Conservation (phyloP, 2,888 invertebrate genomes). For the Drosophila siamana region DNA sequence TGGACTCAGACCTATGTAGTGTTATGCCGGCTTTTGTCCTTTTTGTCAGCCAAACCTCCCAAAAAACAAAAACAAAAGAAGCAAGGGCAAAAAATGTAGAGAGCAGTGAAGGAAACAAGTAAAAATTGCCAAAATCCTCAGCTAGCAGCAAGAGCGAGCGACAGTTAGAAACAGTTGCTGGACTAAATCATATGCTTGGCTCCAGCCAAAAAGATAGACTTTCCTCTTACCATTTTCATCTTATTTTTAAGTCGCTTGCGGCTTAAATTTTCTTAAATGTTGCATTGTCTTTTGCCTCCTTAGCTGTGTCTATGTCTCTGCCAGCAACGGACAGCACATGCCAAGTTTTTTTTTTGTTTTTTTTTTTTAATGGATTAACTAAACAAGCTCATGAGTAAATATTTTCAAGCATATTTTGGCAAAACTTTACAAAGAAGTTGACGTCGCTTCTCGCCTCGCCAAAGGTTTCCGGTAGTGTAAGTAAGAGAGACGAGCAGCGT, state of each 20-base stretch:
- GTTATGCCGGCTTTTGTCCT: constrained; percentile 55
- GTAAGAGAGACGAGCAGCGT: constrained; percentile 40
- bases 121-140: constrained; percentile 64
- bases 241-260: constrained; percentile 78
- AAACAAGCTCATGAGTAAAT: constrained; percentile 80
- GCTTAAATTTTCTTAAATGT: constrained; percentile 81
- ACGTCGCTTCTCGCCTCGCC: constrained; percentile 26
- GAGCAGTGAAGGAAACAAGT: constrained; percentile 4
- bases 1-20: neutral
- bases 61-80: constrained; percentile 23
- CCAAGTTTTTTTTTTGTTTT: constrained; percentile 74
- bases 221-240: constrained; percentile 36
- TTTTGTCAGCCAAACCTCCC: constrained; percentile 46
- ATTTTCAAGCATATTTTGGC: constrained; percentile 77
- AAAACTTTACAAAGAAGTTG: constrained; percentile 71
- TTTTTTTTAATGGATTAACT: constrained; percentile 81
- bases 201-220: constrained; percentile 14
- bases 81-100: constrained; percentile 37
- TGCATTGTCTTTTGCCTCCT: constrained; percentile 64
- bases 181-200: constrained; percentile 71
- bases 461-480: constrained; percentile 14
- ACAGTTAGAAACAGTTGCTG: constrained; percentile 31
- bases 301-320: constrained; percentile 6
- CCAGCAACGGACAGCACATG: constrained; percentile 57
- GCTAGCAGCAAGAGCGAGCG: constrained; percentile 30